These are phyloP conservation scores for Ochotona princeps DNA, from an alignment of 2,113 vertebrate species.

Conservation along the genomic window DNA sequence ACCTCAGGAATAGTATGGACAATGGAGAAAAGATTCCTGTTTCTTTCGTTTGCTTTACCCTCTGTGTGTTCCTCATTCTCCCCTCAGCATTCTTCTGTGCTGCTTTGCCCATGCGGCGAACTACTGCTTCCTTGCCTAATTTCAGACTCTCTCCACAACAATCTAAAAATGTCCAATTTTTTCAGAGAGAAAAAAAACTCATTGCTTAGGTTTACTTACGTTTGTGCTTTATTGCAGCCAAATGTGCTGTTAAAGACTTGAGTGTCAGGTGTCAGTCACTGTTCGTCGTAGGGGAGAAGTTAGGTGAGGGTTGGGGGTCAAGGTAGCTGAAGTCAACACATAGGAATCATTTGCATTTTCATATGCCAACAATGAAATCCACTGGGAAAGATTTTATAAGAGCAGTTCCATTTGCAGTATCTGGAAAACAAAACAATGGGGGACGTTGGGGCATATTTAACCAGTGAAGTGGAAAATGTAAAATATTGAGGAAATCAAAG, in stretches of 20 bases:
- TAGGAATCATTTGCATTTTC: no score
- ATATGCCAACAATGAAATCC: no score
- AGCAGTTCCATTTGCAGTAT: no score
- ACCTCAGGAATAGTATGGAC: background rate
- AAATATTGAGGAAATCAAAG: no score
- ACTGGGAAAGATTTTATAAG: no score
- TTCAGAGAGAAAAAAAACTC: background rate
- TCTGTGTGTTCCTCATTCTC: background rate
- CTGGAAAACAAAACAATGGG: no score
- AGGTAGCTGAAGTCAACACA: no score
- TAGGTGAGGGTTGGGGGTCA: no score
- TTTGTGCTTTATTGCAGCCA: background rate
- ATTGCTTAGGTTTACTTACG: background rate
- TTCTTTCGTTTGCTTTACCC: background rate
- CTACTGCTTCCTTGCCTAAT: background rate
- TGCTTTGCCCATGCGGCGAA: background rate
- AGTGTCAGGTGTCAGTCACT: background rate
- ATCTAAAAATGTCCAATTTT: background rate
- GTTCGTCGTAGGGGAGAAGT: background rate
- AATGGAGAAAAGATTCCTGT: background rate
- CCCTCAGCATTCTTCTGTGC: background rate
- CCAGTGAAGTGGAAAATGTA: no score
- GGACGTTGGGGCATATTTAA: no score
- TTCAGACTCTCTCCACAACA: background rate
- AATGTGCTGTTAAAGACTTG: background rate